Base-by-base conservation (phyloP, 2,888 invertebrate species). In the Muscina levida region DNA sequence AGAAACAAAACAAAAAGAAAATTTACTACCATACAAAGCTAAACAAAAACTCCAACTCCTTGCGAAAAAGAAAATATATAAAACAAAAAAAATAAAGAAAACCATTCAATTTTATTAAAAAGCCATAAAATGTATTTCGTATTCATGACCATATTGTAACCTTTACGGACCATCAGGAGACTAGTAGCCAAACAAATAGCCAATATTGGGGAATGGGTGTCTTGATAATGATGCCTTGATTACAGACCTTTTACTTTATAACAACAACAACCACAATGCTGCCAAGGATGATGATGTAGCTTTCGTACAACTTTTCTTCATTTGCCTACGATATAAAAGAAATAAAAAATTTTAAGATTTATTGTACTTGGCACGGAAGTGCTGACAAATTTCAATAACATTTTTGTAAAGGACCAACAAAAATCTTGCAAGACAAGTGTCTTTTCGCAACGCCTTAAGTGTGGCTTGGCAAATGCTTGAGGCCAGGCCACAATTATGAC, bases 401-500 rank as follows among this genome's bases (percentile, higher is more conserved):
- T 62, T 62, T 56, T 46, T 22, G 66, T n/a, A n/a, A 37, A 72
- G 67, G 59, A 13, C n/a, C 2, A 51, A 24, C 42, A 11, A 51
- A 57, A 80, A 62, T 71, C 39, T 77, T 83, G 75, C 62, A 75
- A 79, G 81, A 81, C 81, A 83, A 83, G 84, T 85, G 83, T 85
- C 83, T 82, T 79, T 79, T 81, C 67, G 75, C 78, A 82, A 84
- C 84, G 84, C 84, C 83, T 83, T 80, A 77, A 83, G 83, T 78
- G 83, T 83, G 82, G 82, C 77, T 72, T 59, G 78, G 79, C 82
- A 82, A 83, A 83, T 81, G 82, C 83, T 83, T 82, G 82, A 82
- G 84, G 84, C 84, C 78, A 82, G 77, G 79, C 82, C 84, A 82
- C 84, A 84, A 83, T 80, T 83, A 83, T 82, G 83, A 73, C 82